These are phyloP conservation scores for Martes martes DNA, from an alignment of 2,113 vertebrate genomes.

Conservation along the genomic window DNA sequence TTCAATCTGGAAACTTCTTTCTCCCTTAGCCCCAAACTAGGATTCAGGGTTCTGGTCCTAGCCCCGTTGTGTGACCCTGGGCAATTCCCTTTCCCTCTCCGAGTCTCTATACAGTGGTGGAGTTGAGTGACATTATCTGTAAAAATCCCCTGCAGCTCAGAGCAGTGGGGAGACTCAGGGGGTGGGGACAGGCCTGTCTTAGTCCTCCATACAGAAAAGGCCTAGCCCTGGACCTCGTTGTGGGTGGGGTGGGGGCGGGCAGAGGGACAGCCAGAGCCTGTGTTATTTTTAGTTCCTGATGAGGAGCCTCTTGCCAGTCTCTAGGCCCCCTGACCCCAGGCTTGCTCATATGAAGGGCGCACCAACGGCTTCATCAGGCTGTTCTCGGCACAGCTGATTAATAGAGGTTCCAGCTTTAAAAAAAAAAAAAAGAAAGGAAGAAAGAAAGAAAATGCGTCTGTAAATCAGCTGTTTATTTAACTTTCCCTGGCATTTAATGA, in stretches of 20 bases:
- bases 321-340: background rate
- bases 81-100: background rate
- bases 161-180: background rate
- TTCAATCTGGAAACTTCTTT: background rate
- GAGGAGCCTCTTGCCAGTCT: background rate
- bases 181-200: fast-evolving
- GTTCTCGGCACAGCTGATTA: conserved; percentile 60
- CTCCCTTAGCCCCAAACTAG: background rate
- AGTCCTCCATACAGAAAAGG: background rate
- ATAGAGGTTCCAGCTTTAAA: conserved; percentile 51
- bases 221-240: background rate
- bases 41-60: background rate
- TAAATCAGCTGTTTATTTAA: conserved; percentile 77
- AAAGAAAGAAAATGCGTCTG: conserved; percentile 62
- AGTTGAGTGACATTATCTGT: background rate
- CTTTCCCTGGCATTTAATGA: conserved; percentile 76
- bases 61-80: background rate
- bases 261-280: background rate
- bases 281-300: conserved; percentile 40
- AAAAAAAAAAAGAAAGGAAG: conserved; percentile 34
- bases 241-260: fast-evolving
- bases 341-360: background rate
- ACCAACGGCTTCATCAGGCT: conserved; percentile 58
- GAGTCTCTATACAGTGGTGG: background rate
- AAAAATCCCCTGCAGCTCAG: background rate